Conservation (phyloP, 2,797 vertebrate species). For the Xyrichtys novacula region DNA sequence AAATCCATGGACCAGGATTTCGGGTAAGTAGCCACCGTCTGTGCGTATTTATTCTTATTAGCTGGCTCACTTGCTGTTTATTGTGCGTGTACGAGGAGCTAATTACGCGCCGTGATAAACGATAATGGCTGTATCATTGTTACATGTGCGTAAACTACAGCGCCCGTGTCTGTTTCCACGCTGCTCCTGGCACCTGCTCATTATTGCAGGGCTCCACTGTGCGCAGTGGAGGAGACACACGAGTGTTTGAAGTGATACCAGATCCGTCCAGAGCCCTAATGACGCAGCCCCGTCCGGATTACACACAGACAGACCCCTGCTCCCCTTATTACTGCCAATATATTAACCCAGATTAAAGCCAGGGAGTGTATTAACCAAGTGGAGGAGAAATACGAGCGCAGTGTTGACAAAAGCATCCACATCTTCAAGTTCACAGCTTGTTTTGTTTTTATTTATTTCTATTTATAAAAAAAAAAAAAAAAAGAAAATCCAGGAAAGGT, state of each 20-base stretch:
- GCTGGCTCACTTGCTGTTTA: constrained; percentile 20
- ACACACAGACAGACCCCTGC: constrained; percentile 48
- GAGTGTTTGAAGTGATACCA: constrained; percentile 74
- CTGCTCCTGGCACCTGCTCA: constrained; percentile 81
- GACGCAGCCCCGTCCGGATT: constrained; percentile 64
- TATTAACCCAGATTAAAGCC: constrained; percentile 19
- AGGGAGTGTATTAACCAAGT: constrained; percentile 24
- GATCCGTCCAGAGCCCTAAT: constrained; percentile 70
- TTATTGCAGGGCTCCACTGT: constrained; percentile 66
- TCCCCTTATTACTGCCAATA: constrained; percentile 32
- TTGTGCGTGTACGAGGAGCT: constrained; percentile 12
- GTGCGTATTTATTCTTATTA: constrained; percentile 37
- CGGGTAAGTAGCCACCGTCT: constrained; percentile 86
- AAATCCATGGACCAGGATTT: constrained; percentile 99
- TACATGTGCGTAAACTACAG: constrained; percentile 58
- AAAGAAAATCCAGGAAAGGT: too few species aligned
- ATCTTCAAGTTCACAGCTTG: constrained; percentile 40
- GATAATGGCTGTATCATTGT: constrained; percentile 34
- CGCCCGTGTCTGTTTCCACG: constrained; percentile 57
- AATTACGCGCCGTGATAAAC: constrained; percentile 6
- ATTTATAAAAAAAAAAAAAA: too few species aligned
- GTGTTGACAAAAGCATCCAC: constrained; percentile 44
- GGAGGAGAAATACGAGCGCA: constrained; percentile 14
- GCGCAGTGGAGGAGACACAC: constrained; percentile 60
- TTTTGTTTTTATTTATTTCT: constrained; percentile 9